Conservation (phyloP, 1,140 invertebrate species). For the Nebria ingens region DNA sequence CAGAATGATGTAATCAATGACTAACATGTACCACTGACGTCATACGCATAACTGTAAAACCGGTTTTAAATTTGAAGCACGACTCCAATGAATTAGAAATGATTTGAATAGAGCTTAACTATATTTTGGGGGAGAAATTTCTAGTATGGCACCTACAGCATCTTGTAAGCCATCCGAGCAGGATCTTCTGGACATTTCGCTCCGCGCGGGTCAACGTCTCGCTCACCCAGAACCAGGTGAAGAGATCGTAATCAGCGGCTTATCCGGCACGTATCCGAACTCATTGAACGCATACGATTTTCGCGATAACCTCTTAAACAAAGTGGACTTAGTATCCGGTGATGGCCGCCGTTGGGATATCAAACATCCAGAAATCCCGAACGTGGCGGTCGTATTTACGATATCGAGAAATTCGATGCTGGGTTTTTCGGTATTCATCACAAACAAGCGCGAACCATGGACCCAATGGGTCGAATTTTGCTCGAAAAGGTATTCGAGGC, state of each 20-base stretch:
- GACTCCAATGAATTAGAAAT: too few relatives aligned
- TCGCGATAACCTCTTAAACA: constrained; percentile 66
- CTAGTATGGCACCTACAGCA: neutral
- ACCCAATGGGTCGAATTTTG: constrained; percentile 76
- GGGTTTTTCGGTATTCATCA: constrained; percentile 50
- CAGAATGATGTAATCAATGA: too few relatives aligned
- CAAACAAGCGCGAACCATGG: constrained; percentile 77
- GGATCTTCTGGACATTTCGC: neutral
- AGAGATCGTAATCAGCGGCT: constrained; percentile 71
- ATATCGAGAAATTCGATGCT: constrained; percentile 73
- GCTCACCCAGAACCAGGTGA: constrained; percentile 43
- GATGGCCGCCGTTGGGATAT: constrained; percentile 65
- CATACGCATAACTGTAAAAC: too few relatives aligned
- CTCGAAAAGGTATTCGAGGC: constrained; percentile 80
- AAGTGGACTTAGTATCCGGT: constrained; percentile 71
- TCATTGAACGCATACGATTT: constrained; percentile 70
- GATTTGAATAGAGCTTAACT: neutral
- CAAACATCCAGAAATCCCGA: constrained; percentile 57
- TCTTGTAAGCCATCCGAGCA: neutral
- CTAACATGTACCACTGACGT: too few relatives aligned
- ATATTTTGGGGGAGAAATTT: neutral
- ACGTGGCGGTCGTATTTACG: constrained; percentile 69
- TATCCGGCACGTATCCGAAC: constrained; percentile 80
- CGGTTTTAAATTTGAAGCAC: too few relatives aligned
- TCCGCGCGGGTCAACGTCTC: neutral